Conservation (phyloP, 2,888 invertebrate genomes). For the Lamellibrachia columna region DNA sequence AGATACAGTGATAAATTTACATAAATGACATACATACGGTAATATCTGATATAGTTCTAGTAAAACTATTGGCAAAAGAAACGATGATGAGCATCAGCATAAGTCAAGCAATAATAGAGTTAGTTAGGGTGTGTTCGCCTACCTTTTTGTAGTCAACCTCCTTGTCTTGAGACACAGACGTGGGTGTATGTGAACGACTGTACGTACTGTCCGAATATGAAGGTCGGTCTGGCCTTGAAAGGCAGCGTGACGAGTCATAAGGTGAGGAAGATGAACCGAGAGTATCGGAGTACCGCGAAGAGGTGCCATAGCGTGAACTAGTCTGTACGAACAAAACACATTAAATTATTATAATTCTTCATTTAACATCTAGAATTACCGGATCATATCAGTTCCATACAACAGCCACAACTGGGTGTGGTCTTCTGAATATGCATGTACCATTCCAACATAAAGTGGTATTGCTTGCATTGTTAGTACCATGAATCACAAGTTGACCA, state of each 20-base stretch:
- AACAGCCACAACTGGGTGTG: no score
- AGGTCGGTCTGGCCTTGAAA: conserved; percentile 31
- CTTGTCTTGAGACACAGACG: background rate
- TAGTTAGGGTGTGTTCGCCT: background rate
- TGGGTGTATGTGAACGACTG: conserved; percentile 34
- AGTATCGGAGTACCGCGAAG: conserved; percentile 30
- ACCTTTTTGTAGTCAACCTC: conserved; percentile 27
- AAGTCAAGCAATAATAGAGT: no score
- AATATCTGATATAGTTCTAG: no score
- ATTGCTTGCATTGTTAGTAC: no score
- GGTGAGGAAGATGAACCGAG: conserved; percentile 26
- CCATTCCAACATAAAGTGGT: no score
- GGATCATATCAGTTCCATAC: no score
- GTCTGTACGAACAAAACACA: conserved; percentile 18
- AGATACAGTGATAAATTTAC: no score
- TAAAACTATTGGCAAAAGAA: no score
- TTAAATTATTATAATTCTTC: background rate
- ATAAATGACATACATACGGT: no score
- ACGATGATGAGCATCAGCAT: no score
- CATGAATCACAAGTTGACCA: no score
- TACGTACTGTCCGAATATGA: conserved; percentile 32
- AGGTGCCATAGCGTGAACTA: conserved; percentile 30
- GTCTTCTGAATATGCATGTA: no score
- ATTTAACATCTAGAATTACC: background rate
- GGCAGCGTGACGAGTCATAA: conserved; percentile 21